Base-by-base conservation (phyloP, 2,888 invertebrate species). In the Resseliella maxima region DNA sequence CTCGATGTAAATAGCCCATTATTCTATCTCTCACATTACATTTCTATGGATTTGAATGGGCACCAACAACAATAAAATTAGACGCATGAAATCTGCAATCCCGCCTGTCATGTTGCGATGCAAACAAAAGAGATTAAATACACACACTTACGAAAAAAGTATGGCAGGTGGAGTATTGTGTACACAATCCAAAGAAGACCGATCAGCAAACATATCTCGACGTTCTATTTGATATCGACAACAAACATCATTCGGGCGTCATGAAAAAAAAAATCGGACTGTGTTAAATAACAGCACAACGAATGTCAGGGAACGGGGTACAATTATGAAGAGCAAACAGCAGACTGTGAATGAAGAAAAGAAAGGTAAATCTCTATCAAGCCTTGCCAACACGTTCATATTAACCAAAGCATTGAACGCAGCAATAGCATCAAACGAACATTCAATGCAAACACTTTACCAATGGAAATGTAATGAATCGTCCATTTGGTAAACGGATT, bases 21-120 rank as follows among this genome's bases (percentile, higher is more conserved):
- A 83, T 83, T 38, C 83, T 38, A 83, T 83, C 21, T 27, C n/a
- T n/a, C 36, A n/a, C n/a, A n/a, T 83, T 31, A n/a, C 38, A 83
- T 83, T 38, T 38, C 83, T 38, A 83, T 83, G 21, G 35, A 6
- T 36, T 5, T 27, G 81, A 18, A 12, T 38, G 2, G n/a, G 83
- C 24, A 54, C 5, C 18, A 41, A 41, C 41, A 41, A 41, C 41
- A 50, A 50, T 50, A 31, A 31, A 31, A 5, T 72, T 72, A 31
- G 72, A 72, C 72, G 72, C 72, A 31, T 72, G 72, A 72, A 72
- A 72, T 72, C 72, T 72, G 72, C 72, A 72, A 72, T 72, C 72
- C 72, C 72, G 72, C 72, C 72, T 83, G 83, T 83, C 83, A 83
- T 83, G 83, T 38, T 31, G 1, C 72, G 15, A 38, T 2, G 15